Evolutionary conservation across 2,113 vertebrate species (phyloP).

Genomic region (Thamnophis sirtalis): DNA sequence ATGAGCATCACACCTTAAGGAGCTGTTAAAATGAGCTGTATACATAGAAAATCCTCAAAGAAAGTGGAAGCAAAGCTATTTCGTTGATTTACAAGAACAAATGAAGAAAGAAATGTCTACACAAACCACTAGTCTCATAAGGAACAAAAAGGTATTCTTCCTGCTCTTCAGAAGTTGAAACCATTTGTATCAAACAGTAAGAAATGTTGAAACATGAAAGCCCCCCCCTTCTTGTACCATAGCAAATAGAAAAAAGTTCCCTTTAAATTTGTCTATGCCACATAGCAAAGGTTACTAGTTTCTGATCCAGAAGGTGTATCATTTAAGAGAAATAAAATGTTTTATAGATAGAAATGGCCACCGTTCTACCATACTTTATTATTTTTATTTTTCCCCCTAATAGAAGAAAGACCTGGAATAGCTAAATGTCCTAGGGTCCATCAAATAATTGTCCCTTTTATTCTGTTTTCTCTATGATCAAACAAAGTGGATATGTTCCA

Average conservation of each 20-base stretch:
- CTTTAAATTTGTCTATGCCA: neutral
- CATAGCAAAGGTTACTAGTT: conserved; percentile 2
- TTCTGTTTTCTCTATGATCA: neutral
- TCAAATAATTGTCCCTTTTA: neutral
- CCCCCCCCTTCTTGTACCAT: neutral
- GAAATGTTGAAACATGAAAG: conserved; percentile 15
- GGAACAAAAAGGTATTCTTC: neutral
- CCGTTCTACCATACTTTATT: neutral
- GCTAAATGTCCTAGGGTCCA: neutral
- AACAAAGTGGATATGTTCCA: neutral
- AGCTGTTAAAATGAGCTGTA: neutral
- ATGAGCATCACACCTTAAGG: neutral
- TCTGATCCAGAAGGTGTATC: neutral
- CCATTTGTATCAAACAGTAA: conserved; percentile 8
- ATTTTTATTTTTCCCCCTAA: neutral
- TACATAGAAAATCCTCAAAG: neutral
- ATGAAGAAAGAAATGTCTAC: neutral
- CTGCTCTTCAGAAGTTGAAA: neutral
- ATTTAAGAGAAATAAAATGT: conserved; percentile 7
- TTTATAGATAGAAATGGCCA: neutral
- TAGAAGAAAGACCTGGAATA: neutral
- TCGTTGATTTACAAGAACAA: neutral
- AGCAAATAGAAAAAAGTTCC: conserved; percentile 10
- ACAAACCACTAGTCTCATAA: neutral
- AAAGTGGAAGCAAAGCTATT: neutral